Evolutionary conservation across 2,113 vertebrate species (phyloP).

Genomic region (Lagenorhynchus albirostris): DNA sequence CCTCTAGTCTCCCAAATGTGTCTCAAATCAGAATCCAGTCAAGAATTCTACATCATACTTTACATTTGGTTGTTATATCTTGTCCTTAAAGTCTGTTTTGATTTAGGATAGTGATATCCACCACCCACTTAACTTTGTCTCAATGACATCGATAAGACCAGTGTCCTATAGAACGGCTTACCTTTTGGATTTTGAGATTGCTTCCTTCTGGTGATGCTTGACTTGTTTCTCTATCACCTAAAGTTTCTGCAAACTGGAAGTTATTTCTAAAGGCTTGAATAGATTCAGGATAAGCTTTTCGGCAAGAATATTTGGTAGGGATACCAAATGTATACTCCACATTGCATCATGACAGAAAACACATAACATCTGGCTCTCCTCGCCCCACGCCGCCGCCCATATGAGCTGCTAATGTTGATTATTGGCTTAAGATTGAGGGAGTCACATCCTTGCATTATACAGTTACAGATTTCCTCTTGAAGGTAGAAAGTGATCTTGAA

Average conservation of each 20-base stretch:
- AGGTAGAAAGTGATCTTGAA: background rate
- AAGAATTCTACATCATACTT: background rate
- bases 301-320: background rate
- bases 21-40: background rate
- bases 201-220: background rate
- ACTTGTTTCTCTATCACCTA: background rate
- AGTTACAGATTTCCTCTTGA: background rate
- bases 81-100: background rate
- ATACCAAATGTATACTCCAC: background rate
- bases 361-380: fast-evolving
- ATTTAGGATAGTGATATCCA: background rate
- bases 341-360: background rate
- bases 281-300: background rate
- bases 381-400: fast-evolving
- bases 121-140: background rate
- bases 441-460: background rate
- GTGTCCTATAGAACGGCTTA: background rate
- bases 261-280: background rate
- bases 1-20: background rate
- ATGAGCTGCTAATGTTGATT: background rate
- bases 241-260: background rate
- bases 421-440: background rate
- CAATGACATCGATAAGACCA: background rate
- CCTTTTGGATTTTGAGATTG: background rate
- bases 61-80: background rate